A percentile compares a stretch with the other conserved stretches of the same genome.
Conservation (phyloP, 2,113 vertebrate species). For the Camelus bactrianus region DNA sequence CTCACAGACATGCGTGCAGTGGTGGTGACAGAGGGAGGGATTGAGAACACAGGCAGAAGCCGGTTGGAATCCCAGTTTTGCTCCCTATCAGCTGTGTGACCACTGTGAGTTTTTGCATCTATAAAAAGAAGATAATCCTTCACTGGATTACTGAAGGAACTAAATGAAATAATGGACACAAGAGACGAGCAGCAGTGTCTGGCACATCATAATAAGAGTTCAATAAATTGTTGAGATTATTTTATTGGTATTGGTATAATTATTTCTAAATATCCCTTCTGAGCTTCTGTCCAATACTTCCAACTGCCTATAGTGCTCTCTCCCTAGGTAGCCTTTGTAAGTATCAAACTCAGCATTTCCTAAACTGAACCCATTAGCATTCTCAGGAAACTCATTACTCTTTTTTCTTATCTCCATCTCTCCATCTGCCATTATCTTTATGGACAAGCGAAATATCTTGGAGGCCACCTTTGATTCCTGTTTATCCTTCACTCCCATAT, state of each 20-base stretch:
- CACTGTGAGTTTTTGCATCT: background rate
- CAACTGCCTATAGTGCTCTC: background rate
- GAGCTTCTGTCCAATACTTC: constrained; percentile 1
- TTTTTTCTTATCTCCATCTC: background rate
- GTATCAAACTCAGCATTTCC: background rate
- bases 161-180: background rate
- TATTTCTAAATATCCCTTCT: background rate
- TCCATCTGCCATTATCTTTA: constrained; percentile 22
- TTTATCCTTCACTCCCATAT: background rate
- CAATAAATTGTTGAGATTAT: background rate
- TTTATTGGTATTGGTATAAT: background rate
- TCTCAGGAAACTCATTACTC: background rate
- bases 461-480: background rate
- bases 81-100: background rate
- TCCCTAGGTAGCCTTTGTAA: background rate
- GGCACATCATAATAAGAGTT: background rate
- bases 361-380: constrained; percentile 28
- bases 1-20: background rate
- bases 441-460: constrained; percentile 40
- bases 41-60: background rate
- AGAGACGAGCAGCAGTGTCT: background rate
- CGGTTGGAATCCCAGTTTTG: background rate
- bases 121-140: constrained; percentile 7
- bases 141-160: background rate
- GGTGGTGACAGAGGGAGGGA: background rate